Evolutionary conservation across 2,797 vertebrate species (phyloP), one percentile per base, ranked within the genome.

Genomic region (Choloepus didactylus): DNA sequence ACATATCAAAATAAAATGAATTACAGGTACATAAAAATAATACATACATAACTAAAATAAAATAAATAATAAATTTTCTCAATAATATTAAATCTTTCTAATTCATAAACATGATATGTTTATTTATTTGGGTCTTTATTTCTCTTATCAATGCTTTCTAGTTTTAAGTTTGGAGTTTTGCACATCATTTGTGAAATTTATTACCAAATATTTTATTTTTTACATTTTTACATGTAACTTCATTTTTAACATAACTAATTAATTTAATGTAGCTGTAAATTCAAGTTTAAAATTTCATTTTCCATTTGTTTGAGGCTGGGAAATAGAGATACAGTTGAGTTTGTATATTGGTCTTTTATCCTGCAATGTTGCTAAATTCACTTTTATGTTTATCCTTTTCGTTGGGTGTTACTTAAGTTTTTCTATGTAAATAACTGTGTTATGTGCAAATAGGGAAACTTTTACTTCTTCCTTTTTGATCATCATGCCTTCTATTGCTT

Each of bases 321-420:
- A 80, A 93, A 64, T 9, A 64, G 25, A 38, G 14, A 35, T 41
- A 88, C 8, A 49, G 54, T 54, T 64, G 44, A 73, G 16, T 85
- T 75, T 51, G 27, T 60, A 38, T 67, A 67, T 70, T 62, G 6
- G 73, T 81, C 27, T 89, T 79, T 73, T 85, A n/a, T 29, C 21
- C 16, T 56, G 1, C 79, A 21, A 56, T 9, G 10, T 56, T 85
- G 38, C 12, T 80, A 79, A 60, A 66, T 89, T 76, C 23, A 35
- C 19, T 79, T 59, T 85, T 59, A 94, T 4, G 73, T 59, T 87
- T 72, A 79, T 8, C 25, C 31, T 16, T 79, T 94, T 94, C 27
- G 4, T 81, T 89, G 3, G 3, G 5, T 72, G 44, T 64, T 88
- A 56, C 31, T 27, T 51, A 72, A 18, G 18, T 10, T 54, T 89